phyloP scores from a whole-genome alignment of 2,113 vertebrate genomes.

The Psammodynastes pulverulentus region DNA sequence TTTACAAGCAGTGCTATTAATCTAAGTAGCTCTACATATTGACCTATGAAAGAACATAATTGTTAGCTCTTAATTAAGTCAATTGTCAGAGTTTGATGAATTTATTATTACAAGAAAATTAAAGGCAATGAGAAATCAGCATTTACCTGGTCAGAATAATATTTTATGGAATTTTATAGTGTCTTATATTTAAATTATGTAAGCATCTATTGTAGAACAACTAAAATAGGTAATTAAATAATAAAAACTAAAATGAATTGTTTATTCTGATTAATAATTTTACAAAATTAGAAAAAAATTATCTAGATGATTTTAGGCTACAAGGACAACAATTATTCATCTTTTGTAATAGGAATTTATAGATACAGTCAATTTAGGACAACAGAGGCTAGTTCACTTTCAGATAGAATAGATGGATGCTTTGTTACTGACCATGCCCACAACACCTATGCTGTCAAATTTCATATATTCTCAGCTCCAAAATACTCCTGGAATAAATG shows the following conservation, averaged over 20 bases:
- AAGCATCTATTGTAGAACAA: slow-evolving; percentile 54
- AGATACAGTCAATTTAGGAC: not conserved
- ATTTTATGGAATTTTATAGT: slow-evolving; percentile 68
- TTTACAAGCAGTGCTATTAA: slow-evolving; percentile 79
- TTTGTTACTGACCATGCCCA: not conserved
- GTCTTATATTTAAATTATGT: slow-evolving; percentile 52
- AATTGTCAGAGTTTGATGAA: slow-evolving; percentile 80
- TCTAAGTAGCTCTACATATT: slow-evolving; percentile 77
- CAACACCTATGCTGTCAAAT: not conserved
- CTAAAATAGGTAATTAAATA: slow-evolving; percentile 48
- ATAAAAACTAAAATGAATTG: slow-evolving; percentile 40
- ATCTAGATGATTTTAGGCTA: not conserved
- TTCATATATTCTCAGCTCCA: not conserved
- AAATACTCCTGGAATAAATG: not conserved
- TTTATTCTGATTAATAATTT: slow-evolving; percentile 18
- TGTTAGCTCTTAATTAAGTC: slow-evolving; percentile 88
- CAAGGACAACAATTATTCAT: not conserved
- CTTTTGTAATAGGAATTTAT: not conserved
- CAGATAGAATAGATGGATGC: not conserved
- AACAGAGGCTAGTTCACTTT: not conserved
- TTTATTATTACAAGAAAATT: slow-evolving; percentile 80
- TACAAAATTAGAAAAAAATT: slow-evolving; percentile 21
- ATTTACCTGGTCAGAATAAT: slow-evolving; percentile 73
- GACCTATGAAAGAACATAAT: slow-evolving; percentile 84
- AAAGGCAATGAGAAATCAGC: slow-evolving; percentile 83